A percentile compares a stretch with the other conserved stretches of the same genome.
Evolutionary conservation across 2,113 vertebrate genomes (phyloP).

Genomic region (Phainopepla nitens): DNA sequence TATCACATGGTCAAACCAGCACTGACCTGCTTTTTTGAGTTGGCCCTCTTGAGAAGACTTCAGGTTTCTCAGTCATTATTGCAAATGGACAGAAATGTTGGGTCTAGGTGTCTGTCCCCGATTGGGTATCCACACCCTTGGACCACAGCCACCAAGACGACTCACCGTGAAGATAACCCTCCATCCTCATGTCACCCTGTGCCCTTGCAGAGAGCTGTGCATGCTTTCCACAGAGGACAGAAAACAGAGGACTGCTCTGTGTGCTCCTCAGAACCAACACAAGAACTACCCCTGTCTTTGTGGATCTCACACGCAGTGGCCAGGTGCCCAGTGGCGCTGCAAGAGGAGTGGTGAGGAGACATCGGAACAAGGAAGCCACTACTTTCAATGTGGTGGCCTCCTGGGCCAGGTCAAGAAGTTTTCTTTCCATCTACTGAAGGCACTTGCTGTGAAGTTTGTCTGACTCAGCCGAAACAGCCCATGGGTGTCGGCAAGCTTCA

Average conservation of each 20-base stretch:
- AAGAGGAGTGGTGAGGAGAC: background rate
- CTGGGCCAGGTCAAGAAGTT: background rate
- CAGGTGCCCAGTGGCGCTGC: rapidly evolving
- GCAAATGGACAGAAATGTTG: background rate
- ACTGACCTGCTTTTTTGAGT: background rate
- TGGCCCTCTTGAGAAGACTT: background rate
- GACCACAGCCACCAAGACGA: background rate
- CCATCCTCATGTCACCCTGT: too few species aligned
- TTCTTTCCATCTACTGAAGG: background rate
- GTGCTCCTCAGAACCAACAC: background rate
- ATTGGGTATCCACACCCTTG: background rate
- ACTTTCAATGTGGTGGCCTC: background rate
- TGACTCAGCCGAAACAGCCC: background rate
- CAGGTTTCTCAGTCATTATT: background rate
- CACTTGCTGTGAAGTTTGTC: background rate
- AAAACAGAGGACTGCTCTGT: background rate
- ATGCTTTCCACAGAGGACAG: background rate
- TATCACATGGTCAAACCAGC: background rate
- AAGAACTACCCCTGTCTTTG: background rate
- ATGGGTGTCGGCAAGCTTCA: background rate
- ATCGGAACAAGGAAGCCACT: background rate
- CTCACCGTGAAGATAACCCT: background rate
- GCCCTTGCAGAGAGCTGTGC: background rate
- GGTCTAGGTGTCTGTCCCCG: background rate
- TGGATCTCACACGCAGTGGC: rapidly evolving